These are phyloP conservation scores for Euphydryas editha DNA, from an alignment of 2,888 invertebrate genomes.

Conservation along the genomic window DNA sequence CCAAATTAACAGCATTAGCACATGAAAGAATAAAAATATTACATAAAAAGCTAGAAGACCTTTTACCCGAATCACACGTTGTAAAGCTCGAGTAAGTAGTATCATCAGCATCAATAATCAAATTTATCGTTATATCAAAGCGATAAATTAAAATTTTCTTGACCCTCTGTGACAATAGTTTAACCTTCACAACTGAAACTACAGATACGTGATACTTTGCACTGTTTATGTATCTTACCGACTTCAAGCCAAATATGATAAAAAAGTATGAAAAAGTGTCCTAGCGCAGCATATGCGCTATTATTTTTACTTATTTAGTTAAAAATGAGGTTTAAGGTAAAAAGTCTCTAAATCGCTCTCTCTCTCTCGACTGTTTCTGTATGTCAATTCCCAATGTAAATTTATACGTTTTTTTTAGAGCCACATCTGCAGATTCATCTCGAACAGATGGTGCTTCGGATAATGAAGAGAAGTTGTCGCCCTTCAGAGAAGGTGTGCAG, in stretches of 20 bases:
- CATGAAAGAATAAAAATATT: constrained; percentile 69
- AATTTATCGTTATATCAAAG: background rate
- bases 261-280: no score
- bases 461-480: constrained; percentile 84
- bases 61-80: constrained; percentile 76
- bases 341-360: no score
- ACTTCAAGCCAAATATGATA: no score
- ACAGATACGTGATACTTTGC: no score
- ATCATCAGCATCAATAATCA: no score
- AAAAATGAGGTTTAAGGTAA: no score
- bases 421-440: constrained; percentile 75
- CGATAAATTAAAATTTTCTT: background rate
- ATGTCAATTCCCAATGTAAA: background rate
- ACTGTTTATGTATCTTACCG: no score
- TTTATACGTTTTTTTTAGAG: constrained; percentile 45
- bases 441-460: constrained; percentile 82
- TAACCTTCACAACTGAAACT: no score
- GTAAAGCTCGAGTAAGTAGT: constrained; percentile 58
- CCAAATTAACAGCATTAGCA: constrained; percentile 64
- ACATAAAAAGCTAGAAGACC: constrained; percentile 67
- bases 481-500: constrained; percentile 84
- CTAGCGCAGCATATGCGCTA: no score
- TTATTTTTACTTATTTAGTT: no score
- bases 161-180: background rate
- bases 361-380: no score